phyloP scores from a whole-genome alignment of 2,888 invertebrate genomes.

The Graphium colonna region DNA sequence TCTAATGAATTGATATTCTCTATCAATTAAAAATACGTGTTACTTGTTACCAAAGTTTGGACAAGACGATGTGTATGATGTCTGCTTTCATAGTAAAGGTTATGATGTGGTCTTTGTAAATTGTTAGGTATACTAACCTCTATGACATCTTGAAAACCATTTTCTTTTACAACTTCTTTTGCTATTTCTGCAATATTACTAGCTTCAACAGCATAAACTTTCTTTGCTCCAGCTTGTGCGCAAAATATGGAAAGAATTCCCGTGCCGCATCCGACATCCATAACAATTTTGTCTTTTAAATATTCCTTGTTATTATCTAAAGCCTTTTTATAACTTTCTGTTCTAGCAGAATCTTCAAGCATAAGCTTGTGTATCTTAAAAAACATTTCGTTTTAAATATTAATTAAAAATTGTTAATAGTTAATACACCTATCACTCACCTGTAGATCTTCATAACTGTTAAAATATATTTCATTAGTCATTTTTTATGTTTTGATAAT shows the following conservation, averaged over 20 bases:
- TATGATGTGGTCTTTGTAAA: too few species aligned
- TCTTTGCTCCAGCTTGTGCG: constrained; percentile 92
- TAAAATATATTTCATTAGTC: constrained; percentile 86
- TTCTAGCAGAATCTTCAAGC: constrained; percentile 88
- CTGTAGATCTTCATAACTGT: constrained; percentile 87
- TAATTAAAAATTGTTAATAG: background rate
- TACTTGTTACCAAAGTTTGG: too few species aligned
- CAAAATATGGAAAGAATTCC: constrained; percentile 95
- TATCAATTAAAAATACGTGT: too few species aligned
- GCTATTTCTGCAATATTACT: constrained; percentile 84
- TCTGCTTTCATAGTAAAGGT: too few species aligned
- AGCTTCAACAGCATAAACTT: constrained; percentile 92
- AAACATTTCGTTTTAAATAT: background rate
- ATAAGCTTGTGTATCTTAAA: constrained; percentile 88
- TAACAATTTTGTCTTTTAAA: constrained; percentile 88
- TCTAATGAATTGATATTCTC: too few species aligned
- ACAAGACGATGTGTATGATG: too few species aligned
- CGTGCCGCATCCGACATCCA: constrained; percentile 93
- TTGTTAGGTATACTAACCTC: too few species aligned
- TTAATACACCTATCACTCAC: constrained; percentile 58
- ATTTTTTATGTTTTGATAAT: background rate
- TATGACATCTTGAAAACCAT: constrained; percentile 83
- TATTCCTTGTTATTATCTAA: constrained; percentile 83
- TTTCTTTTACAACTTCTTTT: constrained; percentile 84
- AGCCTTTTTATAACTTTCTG: constrained; percentile 88